Conservation (phyloP, 2,797 vertebrate species). For the Podarcis siculus region DNA sequence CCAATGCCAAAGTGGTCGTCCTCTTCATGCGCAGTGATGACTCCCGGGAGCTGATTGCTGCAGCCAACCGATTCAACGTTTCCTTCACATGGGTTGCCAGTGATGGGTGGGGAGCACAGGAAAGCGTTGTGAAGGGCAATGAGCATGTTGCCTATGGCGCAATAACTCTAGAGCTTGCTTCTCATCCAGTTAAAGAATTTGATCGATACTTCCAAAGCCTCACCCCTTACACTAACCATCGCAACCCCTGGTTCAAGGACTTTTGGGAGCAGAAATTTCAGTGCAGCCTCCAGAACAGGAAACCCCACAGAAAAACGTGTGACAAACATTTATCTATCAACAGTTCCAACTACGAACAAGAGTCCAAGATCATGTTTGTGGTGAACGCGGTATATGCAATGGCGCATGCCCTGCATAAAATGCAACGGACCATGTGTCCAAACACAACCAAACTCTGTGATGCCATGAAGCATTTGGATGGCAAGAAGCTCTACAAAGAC, state of each 20-base stretch:
- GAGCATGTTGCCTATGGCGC: conserved; percentile 94
- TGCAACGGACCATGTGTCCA: conserved; percentile 92
- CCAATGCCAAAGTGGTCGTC: conserved; percentile 93
- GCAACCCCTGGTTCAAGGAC: conserved; percentile 97
- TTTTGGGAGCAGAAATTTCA: conserved; percentile 99
- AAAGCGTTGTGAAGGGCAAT: conserved; percentile 95
- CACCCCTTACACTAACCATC: conserved; percentile 87
- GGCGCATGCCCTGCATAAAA: conserved; percentile 94
- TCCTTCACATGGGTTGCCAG: conserved; percentile 99
- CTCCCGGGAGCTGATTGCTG: conserved; percentile 92
- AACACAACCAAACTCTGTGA: conserved; percentile 95
- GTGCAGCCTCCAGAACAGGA: conserved; percentile 85
- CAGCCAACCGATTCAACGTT: conserved; percentile 90
- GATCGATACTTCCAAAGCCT: conserved; percentile 93
- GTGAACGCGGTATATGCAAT: conserved; percentile 98
- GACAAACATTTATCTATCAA: conserved; percentile 88
- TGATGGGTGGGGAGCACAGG: conserved; percentile 97
- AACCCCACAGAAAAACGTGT: conserved; percentile 79
- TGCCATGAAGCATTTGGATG: conserved; percentile 93
- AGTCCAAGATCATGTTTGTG: conserved; percentile 99
- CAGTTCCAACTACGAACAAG: conserved; percentile 92
- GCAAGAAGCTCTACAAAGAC: conserved; percentile 93
- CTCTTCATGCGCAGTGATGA: conserved; percentile 96
- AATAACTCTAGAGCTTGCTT: conserved; percentile 94
- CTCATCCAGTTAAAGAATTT: conserved; percentile 90